These are phyloP conservation scores for Parazoanthus swiftii DNA, from an alignment of 92 coral and sea anemone genomes.

Conservation along the genomic window DNA sequence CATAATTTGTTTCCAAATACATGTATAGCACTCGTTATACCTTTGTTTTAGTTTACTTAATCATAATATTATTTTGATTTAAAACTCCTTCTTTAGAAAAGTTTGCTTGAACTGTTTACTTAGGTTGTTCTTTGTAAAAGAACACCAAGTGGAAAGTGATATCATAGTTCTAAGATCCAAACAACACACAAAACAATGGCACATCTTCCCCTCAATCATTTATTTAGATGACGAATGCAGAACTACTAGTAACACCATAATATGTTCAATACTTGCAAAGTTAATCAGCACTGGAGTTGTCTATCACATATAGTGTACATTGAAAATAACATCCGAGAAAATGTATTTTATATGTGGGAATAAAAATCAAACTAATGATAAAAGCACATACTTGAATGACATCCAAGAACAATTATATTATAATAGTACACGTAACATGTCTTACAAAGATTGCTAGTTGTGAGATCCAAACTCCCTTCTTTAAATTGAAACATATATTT, in stretches of 20 bases:
- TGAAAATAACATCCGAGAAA: neutral
- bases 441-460: constrained; percentile 14
- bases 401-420: neutral
- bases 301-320: neutral
- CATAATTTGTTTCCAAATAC: no score
- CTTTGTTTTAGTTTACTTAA: no score
- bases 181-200: neutral
- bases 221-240: constrained; percentile 17
- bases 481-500: constrained; percentile 1
- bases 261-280: neutral
- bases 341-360: neutral
- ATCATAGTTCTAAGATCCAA: neutral
- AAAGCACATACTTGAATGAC: neutral
- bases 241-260: neutral
- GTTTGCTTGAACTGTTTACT: no score
- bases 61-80: no score
- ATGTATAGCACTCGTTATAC: no score
- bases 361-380: neutral
- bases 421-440: neutral
- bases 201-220: constrained; percentile 10
- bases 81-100: no score
- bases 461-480: neutral
- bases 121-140: no score
- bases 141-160: neutral
- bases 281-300: neutral